phyloP scores from a whole-genome alignment of 2,797 vertebrate species.

The Tarsius wallacei region DNA sequence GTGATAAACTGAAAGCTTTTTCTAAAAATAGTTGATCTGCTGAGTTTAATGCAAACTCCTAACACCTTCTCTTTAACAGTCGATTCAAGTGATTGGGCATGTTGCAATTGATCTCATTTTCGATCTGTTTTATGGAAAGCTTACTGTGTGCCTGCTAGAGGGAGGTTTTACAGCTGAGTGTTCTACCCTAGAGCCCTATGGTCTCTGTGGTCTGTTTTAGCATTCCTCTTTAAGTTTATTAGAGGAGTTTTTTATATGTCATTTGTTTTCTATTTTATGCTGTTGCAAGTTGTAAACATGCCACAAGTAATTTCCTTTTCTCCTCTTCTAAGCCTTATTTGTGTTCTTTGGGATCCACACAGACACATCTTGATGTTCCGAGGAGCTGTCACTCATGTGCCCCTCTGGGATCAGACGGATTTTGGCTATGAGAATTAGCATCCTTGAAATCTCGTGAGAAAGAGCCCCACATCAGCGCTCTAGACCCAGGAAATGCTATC shows the following conservation, averaged over 20 bases:
- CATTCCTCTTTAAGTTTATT: conserved; percentile 28
- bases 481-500: not conserved
- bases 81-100: not conserved
- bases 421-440: conserved; percentile 2
- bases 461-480: not conserved
- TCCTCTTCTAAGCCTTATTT: conserved; percentile 54
- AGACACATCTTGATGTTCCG: not conserved
- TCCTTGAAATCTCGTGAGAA: not conserved
- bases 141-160: not conserved
- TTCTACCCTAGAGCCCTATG: not conserved
- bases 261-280: conserved; percentile 71
- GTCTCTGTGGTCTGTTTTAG: conserved; percentile 1
- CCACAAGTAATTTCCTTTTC: conserved; percentile 59
- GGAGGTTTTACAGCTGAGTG: not conserved
- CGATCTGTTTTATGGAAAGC: not conserved
- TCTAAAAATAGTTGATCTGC: not conserved
- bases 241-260: not conserved
- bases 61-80: not conserved
- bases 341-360: conserved; percentile 66
- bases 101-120: not conserved
- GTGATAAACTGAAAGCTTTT: not conserved
- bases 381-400: not conserved
- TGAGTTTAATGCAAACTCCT: not conserved
- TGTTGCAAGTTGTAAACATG: conserved; percentile 67
- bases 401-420: not conserved